Evolutionary conservation across 1,140 invertebrate species (phyloP).

Genomic region (Cydia strobilella): DNA sequence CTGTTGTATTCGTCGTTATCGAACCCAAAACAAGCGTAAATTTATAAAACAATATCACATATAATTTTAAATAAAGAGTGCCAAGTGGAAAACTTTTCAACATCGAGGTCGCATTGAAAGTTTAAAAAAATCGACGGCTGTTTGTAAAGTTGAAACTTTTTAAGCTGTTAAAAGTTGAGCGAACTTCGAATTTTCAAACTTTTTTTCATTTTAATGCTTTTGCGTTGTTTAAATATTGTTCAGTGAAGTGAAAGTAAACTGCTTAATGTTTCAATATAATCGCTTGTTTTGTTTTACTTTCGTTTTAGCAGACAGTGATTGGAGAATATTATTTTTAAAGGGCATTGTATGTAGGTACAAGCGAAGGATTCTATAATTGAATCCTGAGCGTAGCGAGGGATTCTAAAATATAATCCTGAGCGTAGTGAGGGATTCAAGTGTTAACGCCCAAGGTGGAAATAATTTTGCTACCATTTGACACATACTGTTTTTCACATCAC

Average conservation of each 20-base stretch:
- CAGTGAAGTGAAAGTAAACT: slow-evolving; percentile 8
- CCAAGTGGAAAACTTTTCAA: not conserved
- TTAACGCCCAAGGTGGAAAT: too few relatives aligned
- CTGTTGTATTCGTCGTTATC: too few relatives aligned
- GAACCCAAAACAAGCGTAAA: too few relatives aligned
- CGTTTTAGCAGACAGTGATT: not conserved
- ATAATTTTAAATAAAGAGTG: not conserved
- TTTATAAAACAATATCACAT: not conserved
- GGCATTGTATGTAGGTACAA: too few relatives aligned
- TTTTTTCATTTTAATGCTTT: slow-evolving; percentile 13
- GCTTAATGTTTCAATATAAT: not conserved
- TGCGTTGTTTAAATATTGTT: slow-evolving; percentile 5
- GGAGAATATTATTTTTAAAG: too few relatives aligned
- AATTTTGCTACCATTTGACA: too few relatives aligned
- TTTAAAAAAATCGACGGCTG: slow-evolving; percentile 25
- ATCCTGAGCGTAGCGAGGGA: too few relatives aligned
- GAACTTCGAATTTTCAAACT: slow-evolving; percentile 1
- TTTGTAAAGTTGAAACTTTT: slow-evolving; percentile 30
- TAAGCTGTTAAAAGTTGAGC: slow-evolving; percentile 25
- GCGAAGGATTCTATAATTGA: too few relatives aligned
- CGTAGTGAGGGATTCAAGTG: too few relatives aligned
- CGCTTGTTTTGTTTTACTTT: not conserved
- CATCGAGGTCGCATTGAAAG: slow-evolving; percentile 20
- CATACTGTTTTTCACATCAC: too few relatives aligned
- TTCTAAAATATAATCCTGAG: too few relatives aligned